Conservation (phyloP, 2,113 vertebrate species). For the Phrynocephalus versicolor region DNA sequence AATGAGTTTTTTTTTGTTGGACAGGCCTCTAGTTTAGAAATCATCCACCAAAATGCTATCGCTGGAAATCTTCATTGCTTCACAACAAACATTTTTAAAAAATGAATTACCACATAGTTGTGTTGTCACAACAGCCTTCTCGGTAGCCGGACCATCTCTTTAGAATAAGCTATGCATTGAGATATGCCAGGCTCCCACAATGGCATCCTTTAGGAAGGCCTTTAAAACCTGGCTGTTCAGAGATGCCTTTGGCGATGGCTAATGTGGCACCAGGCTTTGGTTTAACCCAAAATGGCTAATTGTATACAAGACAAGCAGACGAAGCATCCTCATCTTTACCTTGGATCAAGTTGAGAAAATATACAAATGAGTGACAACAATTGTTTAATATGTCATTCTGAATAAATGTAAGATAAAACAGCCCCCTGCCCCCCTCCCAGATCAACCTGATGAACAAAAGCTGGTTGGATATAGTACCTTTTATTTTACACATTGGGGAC, state of each 20-base stretch:
- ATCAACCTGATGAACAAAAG: background rate
- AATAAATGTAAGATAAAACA: background rate
- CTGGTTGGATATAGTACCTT: too few relatives aligned
- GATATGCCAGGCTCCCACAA: too few relatives aligned
- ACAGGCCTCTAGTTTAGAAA: background rate
- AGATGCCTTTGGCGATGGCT: too few relatives aligned
- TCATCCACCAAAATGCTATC: background rate
- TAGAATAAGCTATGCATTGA: background rate
- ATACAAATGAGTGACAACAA: too few relatives aligned
- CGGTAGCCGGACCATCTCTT: too few relatives aligned
- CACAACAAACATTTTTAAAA: background rate
- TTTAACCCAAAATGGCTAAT: background rate
- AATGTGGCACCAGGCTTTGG: too few relatives aligned
- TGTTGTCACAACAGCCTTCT: background rate
- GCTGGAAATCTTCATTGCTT: background rate
- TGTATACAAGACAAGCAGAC: background rate
- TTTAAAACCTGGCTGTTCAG: too few relatives aligned
- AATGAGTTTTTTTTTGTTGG: background rate
- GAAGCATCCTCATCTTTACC: background rate
- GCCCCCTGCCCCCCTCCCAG: too few relatives aligned
- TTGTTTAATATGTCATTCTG: background rate
- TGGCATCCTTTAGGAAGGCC: too few relatives aligned
- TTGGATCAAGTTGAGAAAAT: background rate
- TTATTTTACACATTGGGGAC: background rate
- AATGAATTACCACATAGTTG: background rate